Evolutionary conservation across 2,113 vertebrate genomes (phyloP).

Genomic region (Platichthys stellatus): DNA sequence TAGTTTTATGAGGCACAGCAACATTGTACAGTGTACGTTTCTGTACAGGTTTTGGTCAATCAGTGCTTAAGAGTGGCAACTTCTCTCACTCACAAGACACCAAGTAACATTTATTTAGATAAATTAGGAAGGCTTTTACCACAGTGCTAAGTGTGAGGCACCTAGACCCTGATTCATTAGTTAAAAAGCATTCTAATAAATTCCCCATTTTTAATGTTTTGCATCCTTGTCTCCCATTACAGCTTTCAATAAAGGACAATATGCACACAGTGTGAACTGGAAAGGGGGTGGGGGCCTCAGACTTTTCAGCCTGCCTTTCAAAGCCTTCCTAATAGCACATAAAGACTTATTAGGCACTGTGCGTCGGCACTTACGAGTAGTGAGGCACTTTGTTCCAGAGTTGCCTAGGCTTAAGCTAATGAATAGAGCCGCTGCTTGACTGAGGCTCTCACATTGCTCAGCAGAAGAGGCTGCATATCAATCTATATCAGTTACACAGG

Average conservation of each 20-base stretch:
- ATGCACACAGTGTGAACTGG: constrained; percentile 68
- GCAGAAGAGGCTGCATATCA: constrained; percentile 72
- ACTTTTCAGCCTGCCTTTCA: constrained; percentile 70
- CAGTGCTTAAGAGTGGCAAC: constrained; percentile 28
- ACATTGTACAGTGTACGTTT: constrained; percentile 1
- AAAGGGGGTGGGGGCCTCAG: constrained; percentile 36
- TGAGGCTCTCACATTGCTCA: constrained; percentile 73
- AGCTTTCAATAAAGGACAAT: constrained; percentile 84
- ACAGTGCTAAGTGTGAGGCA: constrained; percentile 51
- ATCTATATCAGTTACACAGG: constrained; percentile 73
- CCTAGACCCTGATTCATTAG: constrained; percentile 77
- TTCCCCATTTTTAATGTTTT: constrained; percentile 79
- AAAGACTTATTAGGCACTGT: constrained; percentile 81
- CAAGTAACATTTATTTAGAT: constrained; percentile 67
- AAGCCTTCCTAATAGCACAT: constrained; percentile 75
- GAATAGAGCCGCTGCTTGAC: constrained; percentile 72
- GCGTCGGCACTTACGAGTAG: constrained; percentile 71
- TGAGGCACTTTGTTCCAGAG: constrained; percentile 77
- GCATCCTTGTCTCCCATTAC: constrained; percentile 75
- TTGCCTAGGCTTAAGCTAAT: constrained; percentile 79
- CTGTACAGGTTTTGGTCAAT: constrained; percentile 14
- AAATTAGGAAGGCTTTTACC: constrained; percentile 82
- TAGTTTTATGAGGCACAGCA: constrained; percentile 2
- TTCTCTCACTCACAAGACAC: constrained; percentile 36
- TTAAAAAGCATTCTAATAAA: constrained; percentile 84